Evolutionary conservation across 2,888 invertebrate species (phyloP).

Genomic region (Dorcus hopei): DNA sequence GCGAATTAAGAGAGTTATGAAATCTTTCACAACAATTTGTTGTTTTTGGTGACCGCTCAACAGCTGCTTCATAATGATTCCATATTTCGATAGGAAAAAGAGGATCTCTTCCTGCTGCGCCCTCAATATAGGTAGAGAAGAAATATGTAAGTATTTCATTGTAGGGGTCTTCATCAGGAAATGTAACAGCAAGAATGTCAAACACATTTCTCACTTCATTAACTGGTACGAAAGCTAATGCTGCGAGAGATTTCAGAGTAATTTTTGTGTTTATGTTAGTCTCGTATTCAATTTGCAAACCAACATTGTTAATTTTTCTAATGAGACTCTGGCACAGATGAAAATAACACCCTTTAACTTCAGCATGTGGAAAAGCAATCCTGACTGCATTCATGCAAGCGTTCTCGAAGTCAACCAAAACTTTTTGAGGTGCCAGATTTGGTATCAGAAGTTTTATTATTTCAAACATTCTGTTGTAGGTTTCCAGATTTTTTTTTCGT

Average conservation of each 20-base stretch:
- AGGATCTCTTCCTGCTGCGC: no score
- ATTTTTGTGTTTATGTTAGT: background rate
- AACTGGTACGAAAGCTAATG: background rate
- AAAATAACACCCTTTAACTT: no score
- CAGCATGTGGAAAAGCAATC: no score
- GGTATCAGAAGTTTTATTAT: no score
- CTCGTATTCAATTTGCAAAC: background rate
- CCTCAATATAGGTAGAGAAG: background rate
- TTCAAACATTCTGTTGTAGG: no score
- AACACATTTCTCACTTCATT: background rate
- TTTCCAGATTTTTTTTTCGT: no score
- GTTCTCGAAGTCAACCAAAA: no score
- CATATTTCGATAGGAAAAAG: no score
- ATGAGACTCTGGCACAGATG: no score
- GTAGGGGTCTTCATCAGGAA: background rate
- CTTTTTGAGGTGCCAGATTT: no score
- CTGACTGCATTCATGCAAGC: no score
- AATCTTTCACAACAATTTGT: constrained; percentile 1
- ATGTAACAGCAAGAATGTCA: background rate
- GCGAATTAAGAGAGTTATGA: background rate
- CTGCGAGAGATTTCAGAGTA: background rate
- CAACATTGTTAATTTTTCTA: background rate
- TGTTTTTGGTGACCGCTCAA: background rate
- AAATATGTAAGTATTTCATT: background rate
- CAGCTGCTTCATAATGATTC: no score